Evolutionary conservation across 2,797 vertebrate species (phyloP).

Genomic region (Clamator glandarius): DNA sequence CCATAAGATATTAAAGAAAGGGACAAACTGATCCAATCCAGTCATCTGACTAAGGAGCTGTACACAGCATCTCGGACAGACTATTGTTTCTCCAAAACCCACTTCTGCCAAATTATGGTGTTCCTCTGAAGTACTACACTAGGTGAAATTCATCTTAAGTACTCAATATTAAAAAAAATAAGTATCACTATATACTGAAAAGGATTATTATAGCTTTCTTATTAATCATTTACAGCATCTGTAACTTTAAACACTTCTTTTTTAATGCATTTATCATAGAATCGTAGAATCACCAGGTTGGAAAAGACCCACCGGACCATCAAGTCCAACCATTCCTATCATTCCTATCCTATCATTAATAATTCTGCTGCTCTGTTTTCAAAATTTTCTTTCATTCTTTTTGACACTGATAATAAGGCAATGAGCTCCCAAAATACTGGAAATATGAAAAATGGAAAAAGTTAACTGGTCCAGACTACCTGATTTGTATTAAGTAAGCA

Average conservation of each 20-base stretch:
- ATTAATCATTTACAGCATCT: not conserved
- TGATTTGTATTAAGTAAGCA: not conserved
- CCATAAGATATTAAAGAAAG: not conserved
- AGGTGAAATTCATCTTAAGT: not conserved
- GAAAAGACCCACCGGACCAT: too few species aligned
- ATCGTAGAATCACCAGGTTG: too few species aligned
- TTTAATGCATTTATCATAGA: too few species aligned
- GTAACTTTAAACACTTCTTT: not conserved
- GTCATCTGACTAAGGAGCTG: not conserved
- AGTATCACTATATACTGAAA: not conserved
- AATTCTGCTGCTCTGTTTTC: not conserved
- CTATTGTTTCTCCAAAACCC: not conserved
- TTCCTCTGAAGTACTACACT: not conserved
- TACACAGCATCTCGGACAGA: not conserved
- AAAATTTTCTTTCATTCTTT: not conserved
- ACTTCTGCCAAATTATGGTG: not conserved
- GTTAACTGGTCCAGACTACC: not conserved
- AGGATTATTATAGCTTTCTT: not conserved
- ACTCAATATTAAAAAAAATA: not conserved
- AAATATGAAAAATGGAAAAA: not conserved
- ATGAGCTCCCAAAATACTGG: not conserved
- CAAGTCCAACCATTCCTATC: too few species aligned
- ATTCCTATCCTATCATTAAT: too few species aligned
- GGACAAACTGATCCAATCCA: not conserved
- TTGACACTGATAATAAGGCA: not conserved